Conservation (phyloP, 2,113 vertebrate genomes). For the Myrmophylax atrothorax region DNA sequence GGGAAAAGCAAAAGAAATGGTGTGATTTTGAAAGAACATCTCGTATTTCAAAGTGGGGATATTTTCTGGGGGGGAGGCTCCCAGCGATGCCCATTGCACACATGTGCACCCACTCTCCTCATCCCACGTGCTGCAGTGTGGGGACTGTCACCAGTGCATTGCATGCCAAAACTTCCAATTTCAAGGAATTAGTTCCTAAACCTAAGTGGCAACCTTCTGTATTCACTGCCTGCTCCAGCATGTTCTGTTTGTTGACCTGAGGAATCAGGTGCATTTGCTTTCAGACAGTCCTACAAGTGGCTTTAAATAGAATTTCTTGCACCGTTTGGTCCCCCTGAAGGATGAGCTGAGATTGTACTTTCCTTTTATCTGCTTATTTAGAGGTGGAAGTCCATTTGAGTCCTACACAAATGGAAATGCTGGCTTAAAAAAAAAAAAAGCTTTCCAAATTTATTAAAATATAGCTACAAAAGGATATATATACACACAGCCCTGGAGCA, state of each 20-base stretch:
- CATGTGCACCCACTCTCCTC: neutral
- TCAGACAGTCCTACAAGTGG: neutral
- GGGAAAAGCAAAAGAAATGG: neutral
- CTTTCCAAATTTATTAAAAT: neutral
- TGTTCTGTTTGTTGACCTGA: neutral
- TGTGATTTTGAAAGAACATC: neutral
- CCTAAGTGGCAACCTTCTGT: neutral
- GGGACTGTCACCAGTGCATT: neutral
- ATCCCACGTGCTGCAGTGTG: neutral
- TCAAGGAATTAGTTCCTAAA: neutral
- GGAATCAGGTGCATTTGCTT: neutral
- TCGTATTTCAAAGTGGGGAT: neutral
- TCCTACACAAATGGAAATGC: neutral
- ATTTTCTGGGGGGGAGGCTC: neutral
- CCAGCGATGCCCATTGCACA: neutral
- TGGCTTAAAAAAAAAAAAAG: neutral
- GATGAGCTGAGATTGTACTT: neutral
- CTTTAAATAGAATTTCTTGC: constrained; percentile 1
- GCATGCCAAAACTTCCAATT: neutral
- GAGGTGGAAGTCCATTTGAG: neutral
- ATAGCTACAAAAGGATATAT: neutral
- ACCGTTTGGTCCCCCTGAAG: neutral
- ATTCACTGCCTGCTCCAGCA: neutral
- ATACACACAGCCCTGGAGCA: neutral
- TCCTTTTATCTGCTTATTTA: constrained; percentile 7